Conservation (phyloP, 1,140 invertebrate genomes). For the Diplogasteroides magnus region DNA sequence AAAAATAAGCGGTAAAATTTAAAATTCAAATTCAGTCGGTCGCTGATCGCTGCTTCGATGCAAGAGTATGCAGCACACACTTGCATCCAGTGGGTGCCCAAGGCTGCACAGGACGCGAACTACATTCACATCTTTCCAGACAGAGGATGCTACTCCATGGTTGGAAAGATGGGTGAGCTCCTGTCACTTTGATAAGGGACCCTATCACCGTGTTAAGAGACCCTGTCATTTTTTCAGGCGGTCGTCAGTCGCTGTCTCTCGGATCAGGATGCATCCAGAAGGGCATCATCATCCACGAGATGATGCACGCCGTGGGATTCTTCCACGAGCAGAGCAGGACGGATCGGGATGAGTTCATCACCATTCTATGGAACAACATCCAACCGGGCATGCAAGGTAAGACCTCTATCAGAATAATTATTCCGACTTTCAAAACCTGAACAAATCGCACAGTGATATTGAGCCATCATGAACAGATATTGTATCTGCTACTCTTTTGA, state of each 20-base stretch:
- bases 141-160: constrained; percentile 53
- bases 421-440: no score
- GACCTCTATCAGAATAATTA: no score
- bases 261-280: constrained; percentile 67
- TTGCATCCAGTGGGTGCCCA: constrained; percentile 52
- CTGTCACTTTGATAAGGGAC: neutral
- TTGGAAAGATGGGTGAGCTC: constrained; percentile 26
- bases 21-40: constrained; percentile 43
- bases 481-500: no score
- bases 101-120: constrained; percentile 42
- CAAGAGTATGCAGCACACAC: constrained; percentile 49
- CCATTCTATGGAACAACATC: constrained; percentile 57
- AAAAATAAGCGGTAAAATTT: neutral
- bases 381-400: constrained; percentile 46
- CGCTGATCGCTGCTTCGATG: constrained; percentile 51
- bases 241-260: constrained; percentile 62
- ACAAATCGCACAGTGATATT: no score
- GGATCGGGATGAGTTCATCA: constrained; percentile 56
- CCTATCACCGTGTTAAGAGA: no score
- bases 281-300: constrained; percentile 57
- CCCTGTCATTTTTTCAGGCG: constrained; percentile 32
- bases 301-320: constrained; percentile 58
- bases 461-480: no score
- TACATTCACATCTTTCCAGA: constrained; percentile 55
- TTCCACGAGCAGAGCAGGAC: constrained; percentile 58